phyloP scores from a whole-genome alignment of 2,113 vertebrate genomes.

The Entelurus aequoreus region DNA sequence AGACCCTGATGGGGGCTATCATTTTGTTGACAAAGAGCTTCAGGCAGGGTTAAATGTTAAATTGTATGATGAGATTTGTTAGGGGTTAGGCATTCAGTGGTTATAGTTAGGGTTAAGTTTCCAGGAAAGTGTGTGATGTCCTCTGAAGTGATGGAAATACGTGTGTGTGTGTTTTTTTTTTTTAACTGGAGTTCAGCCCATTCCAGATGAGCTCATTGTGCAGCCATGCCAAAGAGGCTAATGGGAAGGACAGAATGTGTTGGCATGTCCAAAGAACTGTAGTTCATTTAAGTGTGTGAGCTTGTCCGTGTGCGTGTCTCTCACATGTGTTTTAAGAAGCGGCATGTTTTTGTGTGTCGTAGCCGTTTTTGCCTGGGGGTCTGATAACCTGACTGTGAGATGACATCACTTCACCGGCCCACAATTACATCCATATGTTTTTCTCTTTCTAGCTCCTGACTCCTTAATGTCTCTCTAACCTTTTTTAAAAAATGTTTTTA shows the following conservation, averaged over 20 bases:
- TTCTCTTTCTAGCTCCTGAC: conserved; percentile 8
- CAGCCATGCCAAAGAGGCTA: conserved; percentile 66
- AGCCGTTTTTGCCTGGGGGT: conserved; percentile 49
- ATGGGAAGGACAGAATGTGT: conserved; percentile 60
- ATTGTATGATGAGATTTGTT: neutral
- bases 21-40: neutral
- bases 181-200: conserved; percentile 64
- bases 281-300: conserved; percentile 8
- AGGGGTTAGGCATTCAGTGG: neutral
- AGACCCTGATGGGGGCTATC: neutral
- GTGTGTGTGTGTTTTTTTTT: conserved; percentile 13
- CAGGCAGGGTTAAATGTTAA: neutral
- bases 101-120: conserved; percentile 8
- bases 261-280: conserved; percentile 11
- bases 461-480: conserved; percentile 10
- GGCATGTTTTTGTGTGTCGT: conserved; percentile 50
- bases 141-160: conserved; percentile 10
- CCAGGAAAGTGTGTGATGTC: neutral
- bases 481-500: neutral
- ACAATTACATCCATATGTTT: conserved; percentile 68
- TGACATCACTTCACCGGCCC: conserved; percentile 57
- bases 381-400: conserved; percentile 68
- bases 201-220: conserved; percentile 66
- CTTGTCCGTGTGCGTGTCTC: conserved; percentile 12
- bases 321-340: conserved; percentile 33